Base-by-base conservation (phyloP, 2,113 vertebrate species). In the Saguinus imperator region DNA sequence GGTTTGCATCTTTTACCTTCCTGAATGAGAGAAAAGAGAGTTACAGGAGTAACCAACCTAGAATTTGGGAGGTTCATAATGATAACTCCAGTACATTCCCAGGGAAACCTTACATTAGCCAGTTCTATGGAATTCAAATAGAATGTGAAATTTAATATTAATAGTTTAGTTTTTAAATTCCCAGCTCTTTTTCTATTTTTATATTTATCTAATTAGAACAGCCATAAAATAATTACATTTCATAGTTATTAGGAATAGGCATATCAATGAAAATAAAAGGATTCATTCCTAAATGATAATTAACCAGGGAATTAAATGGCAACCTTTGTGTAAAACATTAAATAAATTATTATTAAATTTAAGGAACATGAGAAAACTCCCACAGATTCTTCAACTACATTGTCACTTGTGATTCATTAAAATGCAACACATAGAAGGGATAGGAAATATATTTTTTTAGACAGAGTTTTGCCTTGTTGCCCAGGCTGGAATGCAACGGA, bases 221-320 rank as follows among this genome's bases (percentile, higher is more conserved):
- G 57, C 52, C 14, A 84, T 12, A 68, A 89, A 73, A 79, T 87
- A 87, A 77, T 88, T 76, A 25, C 32, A 55, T 85, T 68, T 17
- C 21, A 57, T 77, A 66, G 6, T 61, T 73, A 86, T 72, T 37
- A 90, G 12, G 17, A 73, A 50, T 70, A 82, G 45, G 10, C 89
- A 88, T 84, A 88, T 86, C 45, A 93, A 48, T 85, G 37, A 94
- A 86, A 89, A 57, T 89, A 83, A 92, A 89, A 92, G 80, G 32
- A n/a, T 55, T 72, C 83, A 16, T 80, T 95, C 85, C 52, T 40
- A 57, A 80, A 87, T 76, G 27, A 45, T 68, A 96, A 40, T 70
- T 61, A 48, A 52, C 37, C 37, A 81, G 14, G 6, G 10, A 68
- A 50, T n/a, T 90, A 58, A 89, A 57, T 81, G 45, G 16, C 25